Conservation (phyloP, 1,140 invertebrate genomes). For the Psilanteris sp. region DNA sequence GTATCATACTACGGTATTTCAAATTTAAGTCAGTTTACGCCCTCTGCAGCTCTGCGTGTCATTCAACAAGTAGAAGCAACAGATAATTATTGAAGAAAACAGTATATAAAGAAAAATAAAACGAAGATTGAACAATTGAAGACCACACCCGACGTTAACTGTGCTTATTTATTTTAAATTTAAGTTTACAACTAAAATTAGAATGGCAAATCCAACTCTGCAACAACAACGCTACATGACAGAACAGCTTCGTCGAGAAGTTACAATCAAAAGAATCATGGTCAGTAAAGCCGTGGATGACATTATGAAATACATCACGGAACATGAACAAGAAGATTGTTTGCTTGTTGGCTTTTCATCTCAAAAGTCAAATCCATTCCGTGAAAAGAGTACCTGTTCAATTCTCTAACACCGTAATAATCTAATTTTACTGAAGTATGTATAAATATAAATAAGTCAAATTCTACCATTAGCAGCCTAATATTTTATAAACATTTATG, state of each 20-base stretch:
- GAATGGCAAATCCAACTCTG: conserved; percentile 91
- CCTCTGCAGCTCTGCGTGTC: no score
- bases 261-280: conserved; percentile 91
- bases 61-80: conserved; percentile 6
- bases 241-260: conserved; percentile 95
- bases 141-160: conserved; percentile 25
- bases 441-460: not conserved
- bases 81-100: not conserved
- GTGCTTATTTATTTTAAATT: conserved; percentile 20
- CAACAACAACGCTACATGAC: conserved; percentile 95
- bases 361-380: conserved; percentile 98
- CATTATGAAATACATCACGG: conserved; percentile 94
- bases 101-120: conserved; percentile 5
- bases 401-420: conserved; percentile 83
- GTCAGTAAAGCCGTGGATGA: conserved; percentile 95
- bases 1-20: no score
- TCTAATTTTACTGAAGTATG: not conserved
- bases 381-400: conserved; percentile 95
- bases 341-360: conserved; percentile 96
- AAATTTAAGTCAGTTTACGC: no score
- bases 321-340: conserved; percentile 96
- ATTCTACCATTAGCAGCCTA: no score
- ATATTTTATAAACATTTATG: no score
- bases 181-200: not conserved
- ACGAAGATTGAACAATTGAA: not conserved